A percentile compares a stretch with the other conserved stretches of the same genome.
phyloP scores from a whole-genome alignment of 2,113 vertebrate genomes.

The Carassius carassius region DNA sequence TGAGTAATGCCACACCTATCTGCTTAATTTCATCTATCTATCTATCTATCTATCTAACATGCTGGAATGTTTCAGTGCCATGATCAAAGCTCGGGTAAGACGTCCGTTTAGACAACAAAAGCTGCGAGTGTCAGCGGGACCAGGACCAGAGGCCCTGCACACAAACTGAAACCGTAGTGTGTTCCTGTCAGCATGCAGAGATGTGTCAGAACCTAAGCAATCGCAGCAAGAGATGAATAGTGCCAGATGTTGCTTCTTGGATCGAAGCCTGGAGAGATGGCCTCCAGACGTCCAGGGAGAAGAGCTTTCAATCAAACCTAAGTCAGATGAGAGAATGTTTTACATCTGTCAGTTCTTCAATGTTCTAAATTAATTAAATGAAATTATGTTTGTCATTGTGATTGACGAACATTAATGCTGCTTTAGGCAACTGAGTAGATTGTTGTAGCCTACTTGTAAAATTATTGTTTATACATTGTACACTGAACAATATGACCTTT shows the following conservation, averaged over 20 bases:
- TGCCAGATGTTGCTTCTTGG: slow-evolving; percentile 54
- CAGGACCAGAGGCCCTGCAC: slow-evolving; percentile 30
- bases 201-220: slow-evolving; percentile 52
- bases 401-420: neutral
- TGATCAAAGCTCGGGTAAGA: slow-evolving; percentile 43
- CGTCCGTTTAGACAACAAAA: slow-evolving; percentile 33
- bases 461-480: neutral
- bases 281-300: slow-evolving; percentile 34
- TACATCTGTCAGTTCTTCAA: slow-evolving; percentile 14
- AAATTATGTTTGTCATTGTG: slow-evolving; percentile 10
- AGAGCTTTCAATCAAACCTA: slow-evolving; percentile 26
- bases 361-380: neutral
- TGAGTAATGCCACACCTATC: neutral
- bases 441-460: neutral
- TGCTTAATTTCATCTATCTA: neutral
- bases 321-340: slow-evolving; percentile 15
- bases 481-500: neutral
- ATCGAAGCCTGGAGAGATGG: slow-evolving; percentile 28
- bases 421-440: neutral
- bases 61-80: slow-evolving; percentile 47
- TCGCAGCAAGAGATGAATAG: slow-evolving; percentile 46
- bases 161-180: slow-evolving; percentile 40
- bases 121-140: slow-evolving; percentile 37
- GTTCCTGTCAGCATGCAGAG: slow-evolving; percentile 51
- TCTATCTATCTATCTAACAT: slow-evolving; percentile 16